phyloP scores from a whole-genome alignment of 2,797 vertebrate species.

The Phylloscopus collybita region DNA sequence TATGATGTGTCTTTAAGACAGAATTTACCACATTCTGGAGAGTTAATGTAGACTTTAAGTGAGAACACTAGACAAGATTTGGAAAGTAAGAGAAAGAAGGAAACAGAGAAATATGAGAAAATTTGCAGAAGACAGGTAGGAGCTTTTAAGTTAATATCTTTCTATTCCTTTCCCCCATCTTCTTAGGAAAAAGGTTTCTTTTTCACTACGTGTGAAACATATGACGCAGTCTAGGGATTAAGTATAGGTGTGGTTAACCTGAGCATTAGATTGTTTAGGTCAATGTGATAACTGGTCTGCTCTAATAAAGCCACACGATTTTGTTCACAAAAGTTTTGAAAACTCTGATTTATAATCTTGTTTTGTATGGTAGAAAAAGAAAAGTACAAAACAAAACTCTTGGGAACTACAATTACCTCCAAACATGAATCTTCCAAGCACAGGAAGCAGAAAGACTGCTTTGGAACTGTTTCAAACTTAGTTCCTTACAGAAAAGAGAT shows the following conservation, averaged over 20 bases:
- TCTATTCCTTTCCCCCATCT: neutral
- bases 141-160: neutral
- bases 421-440: neutral
- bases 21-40: neutral
- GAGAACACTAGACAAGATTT: neutral
- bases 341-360: neutral
- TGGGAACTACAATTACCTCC: neutral
- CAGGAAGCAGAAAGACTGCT: constrained; percentile 10
- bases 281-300: neutral
- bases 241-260: neutral
- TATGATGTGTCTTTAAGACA: neutral
- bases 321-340: neutral
- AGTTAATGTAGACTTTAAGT: neutral
- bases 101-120: neutral
- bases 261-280: neutral
- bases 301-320: neutral
- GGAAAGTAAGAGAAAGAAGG: neutral
- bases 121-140: neutral
- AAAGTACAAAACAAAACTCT: neutral
- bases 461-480: neutral
- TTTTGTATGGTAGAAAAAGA: neutral
- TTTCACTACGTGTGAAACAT: neutral
- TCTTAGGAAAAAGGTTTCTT: neutral
- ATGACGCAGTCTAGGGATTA: neutral
- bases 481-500: neutral